Evolutionary conservation across 2,888 invertebrate genomes (phyloP), one percentile per base, ranked within the genome.

Genomic region (Cataglyphis altisquamis): DNA sequence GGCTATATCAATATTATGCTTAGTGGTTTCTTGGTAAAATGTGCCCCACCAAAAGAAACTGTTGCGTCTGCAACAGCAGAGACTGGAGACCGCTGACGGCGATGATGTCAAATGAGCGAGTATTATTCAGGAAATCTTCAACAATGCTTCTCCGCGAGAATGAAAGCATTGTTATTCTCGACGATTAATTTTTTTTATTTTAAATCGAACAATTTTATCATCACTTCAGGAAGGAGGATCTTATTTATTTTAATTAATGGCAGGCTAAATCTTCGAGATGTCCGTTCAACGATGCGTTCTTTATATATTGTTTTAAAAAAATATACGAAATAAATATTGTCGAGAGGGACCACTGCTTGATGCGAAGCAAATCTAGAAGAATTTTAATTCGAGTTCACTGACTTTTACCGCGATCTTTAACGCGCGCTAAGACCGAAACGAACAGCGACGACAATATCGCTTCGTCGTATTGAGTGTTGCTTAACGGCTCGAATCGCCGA

Each of bases 1-100:
- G 86, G 88, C 90, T 90, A 91, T 90, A 92, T 92, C 92, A 90
- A 92, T 92, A 92, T 92, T 91, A 91, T 92, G 92, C 92, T 92
- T 90, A 91, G 91, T 91, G 88, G 91, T 90, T 92, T 92, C 92
- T 87, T 83, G 89, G 92, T 92, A 92, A 92, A 91, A 87, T 88
- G 74, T 85, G 88, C 87, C 82, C 86, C 86, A 82, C 88, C 86
- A 57, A 41, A 72, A 83, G 86, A 87, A 91, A 88, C 86, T 91
- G 90, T 90, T 91, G 90, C 85, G 90, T 90, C 90, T 90, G 87
- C 90, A 87, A 45, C 62, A 68, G 45, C 60, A 57, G 85, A 68
- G 83, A 83, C 70, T 82, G 83, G 86, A 86, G 80, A 85, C 80
- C 64, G 52, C 36, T 62, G 73, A 57, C n/a, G 73, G 45, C 67